These are phyloP conservation scores for Triplophysa yarkandensis DNA, from an alignment of 2,797 vertebrate genomes.

Conservation along the genomic window DNA sequence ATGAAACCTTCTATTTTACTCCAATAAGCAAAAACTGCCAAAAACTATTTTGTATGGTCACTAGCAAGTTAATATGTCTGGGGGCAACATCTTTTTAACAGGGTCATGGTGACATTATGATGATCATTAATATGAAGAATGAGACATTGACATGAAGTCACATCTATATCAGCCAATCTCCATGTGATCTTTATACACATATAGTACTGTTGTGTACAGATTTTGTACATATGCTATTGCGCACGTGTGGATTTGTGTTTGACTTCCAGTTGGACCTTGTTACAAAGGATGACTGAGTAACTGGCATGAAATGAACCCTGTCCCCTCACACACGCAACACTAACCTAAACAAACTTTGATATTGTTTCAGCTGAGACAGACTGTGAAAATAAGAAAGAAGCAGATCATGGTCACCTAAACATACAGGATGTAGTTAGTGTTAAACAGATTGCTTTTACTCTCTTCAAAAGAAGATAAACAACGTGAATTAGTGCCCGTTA, in stretches of 20 bases:
- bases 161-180: constrained; percentile 15
- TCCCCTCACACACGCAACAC: constrained; percentile 8
- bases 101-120: too few species aligned
- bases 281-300: constrained; percentile 28
- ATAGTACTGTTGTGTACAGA: constrained; percentile 1
- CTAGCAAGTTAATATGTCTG: too few species aligned
- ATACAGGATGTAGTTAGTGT: neutral
- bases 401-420: neutral
- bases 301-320: constrained; percentile 21
- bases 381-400: constrained; percentile 7
- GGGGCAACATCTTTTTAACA: too few species aligned
- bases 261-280: constrained; percentile 33
- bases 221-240: constrained; percentile 19
- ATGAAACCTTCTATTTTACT: too few species aligned
- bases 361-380: constrained; percentile 42
- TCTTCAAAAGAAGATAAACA: neutral
- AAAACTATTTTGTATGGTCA: too few species aligned
- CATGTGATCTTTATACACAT: constrained; percentile 1
- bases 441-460: neutral
- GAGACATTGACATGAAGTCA: constrained; percentile 9
- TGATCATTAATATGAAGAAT: constrained; percentile 20
- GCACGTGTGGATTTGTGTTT: constrained; percentile 21
- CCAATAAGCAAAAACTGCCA: too few species aligned
- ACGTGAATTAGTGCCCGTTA: neutral
- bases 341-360: constrained; percentile 37